Base-by-base conservation (phyloP, 2,113 vertebrate species). In the Atherinomorus stipes region DNA sequence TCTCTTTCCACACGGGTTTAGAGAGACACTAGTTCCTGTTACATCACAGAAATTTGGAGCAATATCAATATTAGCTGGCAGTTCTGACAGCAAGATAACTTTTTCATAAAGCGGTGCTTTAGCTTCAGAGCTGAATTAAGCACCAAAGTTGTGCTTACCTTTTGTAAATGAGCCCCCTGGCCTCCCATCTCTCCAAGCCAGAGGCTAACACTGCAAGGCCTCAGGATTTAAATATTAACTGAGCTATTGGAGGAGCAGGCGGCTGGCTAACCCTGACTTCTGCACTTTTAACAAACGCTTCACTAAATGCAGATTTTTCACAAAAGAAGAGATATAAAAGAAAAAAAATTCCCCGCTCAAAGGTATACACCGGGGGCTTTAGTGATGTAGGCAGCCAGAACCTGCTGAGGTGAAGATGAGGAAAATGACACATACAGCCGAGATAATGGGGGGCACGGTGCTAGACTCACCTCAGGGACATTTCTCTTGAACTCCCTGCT, bases 401-500 rank as follows among this genome's bases (percentile, higher is more conserved):
- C 78, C 80, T 78, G 65, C 76, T 76, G 74, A 77, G 60, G 81
- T 74, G 74, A 73, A 71, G 84, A 78, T 54, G 75, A 76, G 80
- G 60, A 69, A 70, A 79, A 74, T 49, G 63, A 74, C 63, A 65
- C 69, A 62, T 45, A 66, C 10, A 62, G 68, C 61, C 64, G 21
- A 56, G 75, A 73, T 51, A 71, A 63, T 52, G 47, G 51, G 34
- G 62, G 38, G 15, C 22, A 22, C 4, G 47, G 38, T 69, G 61
- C 4, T 23, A 81, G 83, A 91, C 94, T 92, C 95, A 97, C 95
- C 96, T 97, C 96, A 78, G 98, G 97, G 94, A 95, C 94, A 93
- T 97, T 98, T 94, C 95, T 95, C 95, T 96, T 95, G 94, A 99
- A 99, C 95, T 98, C 98, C 90, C 93, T 92, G 86, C 96, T 95